Base-by-base conservation (phyloP, 2,797 vertebrate species). In the Mus minutoides region DNA sequence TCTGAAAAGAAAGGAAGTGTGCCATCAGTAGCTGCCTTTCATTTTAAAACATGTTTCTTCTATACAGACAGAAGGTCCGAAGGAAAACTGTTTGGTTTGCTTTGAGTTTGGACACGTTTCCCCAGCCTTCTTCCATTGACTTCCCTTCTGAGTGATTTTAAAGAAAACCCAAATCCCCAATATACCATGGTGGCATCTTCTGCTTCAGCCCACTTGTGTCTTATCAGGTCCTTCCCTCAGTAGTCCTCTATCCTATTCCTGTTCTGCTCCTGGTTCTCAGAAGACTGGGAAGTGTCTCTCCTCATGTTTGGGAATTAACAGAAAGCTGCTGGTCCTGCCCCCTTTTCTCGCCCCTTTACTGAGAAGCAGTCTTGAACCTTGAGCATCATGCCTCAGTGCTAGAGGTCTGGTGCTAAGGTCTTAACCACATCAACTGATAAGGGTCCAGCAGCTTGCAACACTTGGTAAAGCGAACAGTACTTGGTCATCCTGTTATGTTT, bases 1-100 rank as follows among this genome's bases (percentile, higher is more conserved):
- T 98, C 99, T 99, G 96, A n/a, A 98, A 93, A 95, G 88, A 13
- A 93, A 96, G 82, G 14, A 94, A 67, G 87, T 19, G 34, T 0
- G 24, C 22, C 37, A 13, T 92, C 24, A 95, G 77, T 52, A 37
- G 67, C 69, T 80, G 54, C 60, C 60, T 62, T 90, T 29, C 9
- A 14, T 52, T 75, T 79, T 80, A 49, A 82, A 37, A 3, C 21
- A 62, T 21, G 62, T 43, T 71, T 40, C 52, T 40, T 49, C 9
- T 34, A 69, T 56, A 58, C 8, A 22, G 31, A 78, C 62, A 56
- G 24, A 92, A 13, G 67, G 52, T 88, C 67, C 40, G 16, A 56
- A 88, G 49, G 67, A 73, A 56, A 87, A 56, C 46, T 24, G 46
- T 49, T 49, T 49, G 67, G 49, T 43, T 75, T 58, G 4, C 24